phyloP scores from a whole-genome alignment of 1,140 invertebrate genomes.

The Aphelinus atriplicis region DNA sequence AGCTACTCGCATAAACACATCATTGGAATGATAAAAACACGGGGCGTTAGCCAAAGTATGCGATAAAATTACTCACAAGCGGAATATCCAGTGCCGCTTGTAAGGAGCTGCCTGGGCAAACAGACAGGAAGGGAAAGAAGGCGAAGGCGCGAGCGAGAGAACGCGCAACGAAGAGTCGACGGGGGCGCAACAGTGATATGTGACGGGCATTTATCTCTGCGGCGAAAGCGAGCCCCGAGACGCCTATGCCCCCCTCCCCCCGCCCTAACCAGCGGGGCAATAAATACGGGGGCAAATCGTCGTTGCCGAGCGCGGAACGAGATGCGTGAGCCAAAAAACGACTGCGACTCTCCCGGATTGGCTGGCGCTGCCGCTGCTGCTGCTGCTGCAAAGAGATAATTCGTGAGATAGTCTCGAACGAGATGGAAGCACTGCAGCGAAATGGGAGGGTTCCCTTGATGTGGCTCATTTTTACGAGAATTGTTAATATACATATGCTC shows the following conservation, averaged over 20 bases:
- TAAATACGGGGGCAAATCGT: conserved; percentile 48
- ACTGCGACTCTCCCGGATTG: not conserved
- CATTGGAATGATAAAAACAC: conserved; percentile 13
- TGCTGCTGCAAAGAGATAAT: not conserved
- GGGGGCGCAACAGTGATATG: conserved; percentile 52
- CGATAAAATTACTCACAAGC: conserved; percentile 30
- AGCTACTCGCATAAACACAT: conserved; percentile 17
- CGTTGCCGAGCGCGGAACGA: conserved; percentile 32
- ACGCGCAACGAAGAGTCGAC: not conserved
- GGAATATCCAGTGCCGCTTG: not conserved
- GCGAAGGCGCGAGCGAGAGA: not conserved
- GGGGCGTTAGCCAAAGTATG: not conserved
- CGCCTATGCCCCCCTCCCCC: not conserved
- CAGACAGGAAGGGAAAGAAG: not conserved
- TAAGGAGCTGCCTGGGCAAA: not conserved
- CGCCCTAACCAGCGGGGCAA: conserved; percentile 51
- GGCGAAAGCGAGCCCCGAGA: conserved; percentile 50
- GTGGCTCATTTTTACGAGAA: not conserved
- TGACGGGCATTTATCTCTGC: conserved; percentile 60
- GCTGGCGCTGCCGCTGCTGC: not conserved
- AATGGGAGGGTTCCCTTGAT: not conserved
- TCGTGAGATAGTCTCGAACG: not conserved
- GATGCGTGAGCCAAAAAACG: conserved; percentile 29
- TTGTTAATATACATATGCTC: conserved; percentile 25
- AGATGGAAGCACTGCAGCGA: not conserved